Percentiles rank a stretch among this genome's conserved stretches.
phyloP scores from a whole-genome alignment of 1,140 invertebrate species.

The Drosophila nikananu region DNA sequence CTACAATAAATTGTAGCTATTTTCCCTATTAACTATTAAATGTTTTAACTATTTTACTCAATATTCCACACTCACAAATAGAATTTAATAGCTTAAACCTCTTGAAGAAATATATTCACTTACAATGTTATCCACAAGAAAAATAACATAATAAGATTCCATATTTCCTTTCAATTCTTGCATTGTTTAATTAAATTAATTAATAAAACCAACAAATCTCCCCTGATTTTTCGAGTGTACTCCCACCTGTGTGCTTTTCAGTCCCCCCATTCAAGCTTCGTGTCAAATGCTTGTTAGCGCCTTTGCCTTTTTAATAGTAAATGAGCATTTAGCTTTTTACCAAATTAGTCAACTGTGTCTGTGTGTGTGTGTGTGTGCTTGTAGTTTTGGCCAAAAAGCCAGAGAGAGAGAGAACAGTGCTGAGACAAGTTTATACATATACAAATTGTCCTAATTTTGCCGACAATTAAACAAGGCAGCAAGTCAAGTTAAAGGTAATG shows the following conservation, averaged over 20 bases:
- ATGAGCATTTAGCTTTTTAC: conserved; percentile 70
- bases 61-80: no score
- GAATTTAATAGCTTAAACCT: no score
- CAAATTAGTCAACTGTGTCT: conserved; percentile 63
- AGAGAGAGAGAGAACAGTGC: background rate
- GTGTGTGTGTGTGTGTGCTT: background rate
- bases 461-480: conserved; percentile 25
- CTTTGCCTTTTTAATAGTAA: conserved; percentile 71
- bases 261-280: conserved; percentile 12
- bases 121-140: no score
- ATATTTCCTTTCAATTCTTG: background rate
- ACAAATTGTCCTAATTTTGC: conserved; percentile 26
- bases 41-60: no score
- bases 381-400: conserved; percentile 1
- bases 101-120: no score
- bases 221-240: conserved; percentile 13
- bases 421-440: background rate
- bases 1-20: no score
- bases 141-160: no score
- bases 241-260: conserved; percentile 24
- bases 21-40: no score
- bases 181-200: no score
- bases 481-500: conserved; percentile 1
- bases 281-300: conserved; percentile 73
- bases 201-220: no score